phyloP scores from a whole-genome alignment of 2,797 vertebrate species.

The Acanthiza pusilla region DNA sequence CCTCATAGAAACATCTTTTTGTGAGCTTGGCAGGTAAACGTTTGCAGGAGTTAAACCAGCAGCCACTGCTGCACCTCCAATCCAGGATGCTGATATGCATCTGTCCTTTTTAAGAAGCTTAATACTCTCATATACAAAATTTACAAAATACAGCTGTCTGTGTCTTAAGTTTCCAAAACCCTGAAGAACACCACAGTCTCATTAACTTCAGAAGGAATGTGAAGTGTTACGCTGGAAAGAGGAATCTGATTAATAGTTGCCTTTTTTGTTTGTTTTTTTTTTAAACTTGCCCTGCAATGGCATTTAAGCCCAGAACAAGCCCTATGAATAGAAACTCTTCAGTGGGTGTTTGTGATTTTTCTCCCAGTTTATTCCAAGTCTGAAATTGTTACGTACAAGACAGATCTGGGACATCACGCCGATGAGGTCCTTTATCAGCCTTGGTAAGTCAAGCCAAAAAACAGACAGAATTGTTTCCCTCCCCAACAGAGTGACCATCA shows the following conservation, averaged over 20 bases:
- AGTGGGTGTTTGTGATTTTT: slow-evolving; percentile 29
- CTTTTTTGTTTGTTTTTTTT: background rate
- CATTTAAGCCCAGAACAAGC: background rate
- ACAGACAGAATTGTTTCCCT: background rate
- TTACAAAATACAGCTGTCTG: background rate
- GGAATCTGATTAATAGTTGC: background rate
- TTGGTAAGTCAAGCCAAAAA: background rate
- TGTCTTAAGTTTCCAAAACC: background rate
- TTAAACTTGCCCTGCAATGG: background rate
- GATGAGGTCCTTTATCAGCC: background rate
- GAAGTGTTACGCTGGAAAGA: background rate
- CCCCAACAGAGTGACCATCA: background rate
- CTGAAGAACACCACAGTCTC: background rate
- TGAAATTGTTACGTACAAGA: background rate
- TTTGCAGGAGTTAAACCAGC: background rate
- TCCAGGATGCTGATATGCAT: background rate
- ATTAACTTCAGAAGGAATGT: background rate
- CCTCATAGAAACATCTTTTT: background rate
- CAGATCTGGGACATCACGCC: slow-evolving; percentile 35
- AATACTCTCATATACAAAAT: background rate
- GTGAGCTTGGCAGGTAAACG: background rate
- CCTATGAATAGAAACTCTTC: slow-evolving; percentile 26
- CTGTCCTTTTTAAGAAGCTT: background rate
- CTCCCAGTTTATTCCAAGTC: slow-evolving; percentile 3
- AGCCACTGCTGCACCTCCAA: background rate